Base-by-base conservation (phyloP, 2,888 invertebrate genomes). In the Drosophila tripunctata region DNA sequence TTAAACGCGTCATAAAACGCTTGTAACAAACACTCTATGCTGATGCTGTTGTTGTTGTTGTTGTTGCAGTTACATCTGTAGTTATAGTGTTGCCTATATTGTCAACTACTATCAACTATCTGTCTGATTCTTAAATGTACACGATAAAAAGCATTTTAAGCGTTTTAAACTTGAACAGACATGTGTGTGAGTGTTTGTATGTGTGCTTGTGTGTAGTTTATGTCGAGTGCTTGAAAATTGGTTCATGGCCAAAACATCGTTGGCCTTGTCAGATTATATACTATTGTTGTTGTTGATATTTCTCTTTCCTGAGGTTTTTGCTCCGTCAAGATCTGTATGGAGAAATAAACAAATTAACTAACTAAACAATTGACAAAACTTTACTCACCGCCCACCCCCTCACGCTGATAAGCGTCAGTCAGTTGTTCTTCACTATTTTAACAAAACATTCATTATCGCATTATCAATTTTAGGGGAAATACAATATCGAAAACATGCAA, bases 181-280 rank as follows among this genome's bases (percentile, higher is more conserved):
- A 4, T 10, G 3, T 22, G 22, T 36, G 5, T 30, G 31, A 35
- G 41, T 24, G 41, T 36, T 12, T 56, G 4, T 12, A 6, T 22
- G 30, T 19, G n/a, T 38, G 36, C 35, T 36, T 38, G 15, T 33
- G 22, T 47, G 51, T 45, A 44, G 61, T 45, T 51, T 41, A 61
- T 61, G 35, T 22, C 19, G 43, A 63, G 64, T 63, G 47, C 45
- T 40, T 19, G 40, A 14, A 78, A 78, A 78, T 81, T 81, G 71
- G 81, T 83, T 79, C 79, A 79, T 31, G 79, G 84, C 68, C 81
- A 74, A 43, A 15, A 68, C 63, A 33, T 41, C 33, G 17, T 41
- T 60, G 78, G 62, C 78, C 80, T 80, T 67, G 58, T 24, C 54
- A 51, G 40, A 51, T 64, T 45, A 67, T 54, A 45, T 40, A 44